Base-by-base conservation (phyloP, 2,113 vertebrate genomes). In the Cardinalis cardinalis region DNA sequence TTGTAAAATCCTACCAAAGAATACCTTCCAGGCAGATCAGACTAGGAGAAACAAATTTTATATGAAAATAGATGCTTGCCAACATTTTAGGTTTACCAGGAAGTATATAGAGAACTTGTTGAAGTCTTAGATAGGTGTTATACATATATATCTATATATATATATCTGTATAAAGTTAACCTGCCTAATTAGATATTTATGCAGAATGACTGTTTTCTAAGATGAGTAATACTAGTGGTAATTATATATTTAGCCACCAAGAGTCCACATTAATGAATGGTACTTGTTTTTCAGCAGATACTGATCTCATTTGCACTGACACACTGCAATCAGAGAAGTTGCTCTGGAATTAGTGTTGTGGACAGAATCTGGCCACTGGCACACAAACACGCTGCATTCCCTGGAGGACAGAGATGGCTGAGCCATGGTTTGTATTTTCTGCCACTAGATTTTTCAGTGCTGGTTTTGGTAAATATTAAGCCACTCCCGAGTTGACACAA, bases 101-200 rank as follows among this genome's bases (percentile, higher is more conserved):
- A 90, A 92, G 56, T 73, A 95, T 41, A 75, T 2, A 44, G 63
- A 94, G 94, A 66, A 83, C 63, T 84, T 66, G 58, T 63, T 95
- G 92, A 95, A 96, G 79, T 89, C 88, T 93, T 94, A 81, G 89
- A 94, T 93, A 96, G 95, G 91, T 93, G 91, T 75, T 94, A 89
- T 88, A 52, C 51, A 94, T 73, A 55, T 88, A 85, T 72, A 31
- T 86, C 87, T 43, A 1, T 72, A 28, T 55, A 28, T 55, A 92
- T 87, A 96, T 89, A 71, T 77, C 90, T 59, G 48, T 65, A 76
- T 23, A 88, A 76, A 96, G 86, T 96, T 95, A 97, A 95, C 34
- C 78, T 96, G 95, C 90, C 96, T 94, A 90, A 97, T 97, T 96
- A 96, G 96, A 86, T 97, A 96, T 90, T 97, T 97, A 97, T 92